Conservation (phyloP, 2,113 vertebrate species). For the Megaceryle maxima region DNA sequence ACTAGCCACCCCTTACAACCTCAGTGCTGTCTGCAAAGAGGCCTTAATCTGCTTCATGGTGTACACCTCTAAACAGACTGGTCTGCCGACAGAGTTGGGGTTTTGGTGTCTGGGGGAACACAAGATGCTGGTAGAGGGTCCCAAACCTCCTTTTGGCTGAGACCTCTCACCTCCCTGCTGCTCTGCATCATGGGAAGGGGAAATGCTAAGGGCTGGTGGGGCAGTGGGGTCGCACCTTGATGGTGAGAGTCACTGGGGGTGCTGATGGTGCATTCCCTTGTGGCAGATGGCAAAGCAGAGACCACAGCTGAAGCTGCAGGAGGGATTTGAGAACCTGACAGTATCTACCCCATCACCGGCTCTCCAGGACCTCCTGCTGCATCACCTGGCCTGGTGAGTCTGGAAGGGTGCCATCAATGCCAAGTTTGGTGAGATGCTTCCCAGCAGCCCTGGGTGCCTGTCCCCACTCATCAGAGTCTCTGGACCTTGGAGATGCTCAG, state of each 20-base stretch:
- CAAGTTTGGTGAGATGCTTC: not conserved
- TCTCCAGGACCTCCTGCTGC: not conserved
- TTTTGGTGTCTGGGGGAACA: not conserved
- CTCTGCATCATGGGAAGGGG: not conserved
- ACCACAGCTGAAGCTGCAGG: not conserved
- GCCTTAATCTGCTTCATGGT: not conserved
- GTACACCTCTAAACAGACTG: not conserved
- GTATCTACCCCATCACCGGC: not conserved
- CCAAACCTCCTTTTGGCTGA: not conserved
- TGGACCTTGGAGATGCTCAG: not conserved
- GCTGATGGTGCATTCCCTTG: not conserved
- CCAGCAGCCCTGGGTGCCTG: not conserved
- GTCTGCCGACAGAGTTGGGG: not conserved
- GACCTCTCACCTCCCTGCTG: not conserved
- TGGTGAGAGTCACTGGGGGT: not conserved
- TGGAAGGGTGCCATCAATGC: not conserved
- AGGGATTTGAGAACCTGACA: not conserved
- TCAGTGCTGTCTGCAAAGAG: not conserved
- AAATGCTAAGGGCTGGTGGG: not conserved
- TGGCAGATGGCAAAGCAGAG: not conserved
- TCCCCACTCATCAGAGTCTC: rapidly evolving
- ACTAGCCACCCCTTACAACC: not conserved
- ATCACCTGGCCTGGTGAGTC: rapidly evolving
- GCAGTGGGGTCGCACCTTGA: not conserved
- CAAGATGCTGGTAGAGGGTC: not conserved